Evolutionary conservation across 2,113 vertebrate species (phyloP), one percentile per base, ranked within the genome.

Genomic region (Xenopus laevis): DNA sequence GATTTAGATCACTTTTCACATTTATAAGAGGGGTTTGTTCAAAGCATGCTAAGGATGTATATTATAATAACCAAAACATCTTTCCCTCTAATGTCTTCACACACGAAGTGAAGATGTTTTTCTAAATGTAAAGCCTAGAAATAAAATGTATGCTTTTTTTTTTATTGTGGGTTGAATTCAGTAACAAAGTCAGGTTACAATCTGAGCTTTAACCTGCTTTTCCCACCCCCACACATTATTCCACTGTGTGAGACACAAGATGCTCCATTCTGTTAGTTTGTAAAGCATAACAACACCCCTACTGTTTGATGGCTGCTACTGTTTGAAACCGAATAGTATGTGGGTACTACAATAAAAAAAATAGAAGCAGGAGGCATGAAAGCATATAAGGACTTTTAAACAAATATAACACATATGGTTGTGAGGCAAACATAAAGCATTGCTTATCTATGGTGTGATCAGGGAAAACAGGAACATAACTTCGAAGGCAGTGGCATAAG

Each of bases 381-480:
- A 69, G 66, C 73, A 75, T 68, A 68, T 68, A 69, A 69, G 55
- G 23, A 69, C 61, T 75, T 68, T 53, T 69, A 75, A 75, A 52
- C 53, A 63, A 68, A 75, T 69, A 46, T 23, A 75, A 68, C 73
- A 68, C 73, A 65, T 62, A 63, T 57, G 27, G 46, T 47, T 68
- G 58, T 75, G 72, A 68, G 64, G 21, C 55, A 67, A 27, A 4
- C 23, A 1, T 27, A 27, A 50, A 61, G 55, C 44, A 33, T 55
- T 61, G 45, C 20, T 57, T 69, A 13, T 60, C 66, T 66, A 30
- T 66, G 23, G 63, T 58, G 27, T 11, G 17, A 23, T 52, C 21
- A 45, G 18, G 64, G 40, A 60, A 74, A 74, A 61, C 33, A 13
- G 21, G 23, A 15, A 62, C 3, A 3, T 15, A 62, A 6, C 3